Evolutionary conservation across 2,113 vertebrate genomes (phyloP), one percentile per base, ranked within the genome.

Genomic region (Indicator indicator): DNA sequence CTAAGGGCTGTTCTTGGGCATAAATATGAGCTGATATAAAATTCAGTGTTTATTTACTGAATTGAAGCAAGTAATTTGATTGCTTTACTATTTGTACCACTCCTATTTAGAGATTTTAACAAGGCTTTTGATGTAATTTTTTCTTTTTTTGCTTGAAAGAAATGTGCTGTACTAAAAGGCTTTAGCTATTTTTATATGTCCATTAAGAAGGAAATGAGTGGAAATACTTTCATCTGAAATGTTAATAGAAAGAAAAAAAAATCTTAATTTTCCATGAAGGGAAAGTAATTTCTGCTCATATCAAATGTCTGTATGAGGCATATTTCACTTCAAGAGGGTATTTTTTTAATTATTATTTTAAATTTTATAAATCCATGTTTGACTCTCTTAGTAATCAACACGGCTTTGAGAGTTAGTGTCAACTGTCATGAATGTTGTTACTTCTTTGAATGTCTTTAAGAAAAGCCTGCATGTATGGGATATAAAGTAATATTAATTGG

Each of bases 221-320:
- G 83, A 94, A 96, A 93, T 89, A 28, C 13, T 94, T 97, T 93
- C 89, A 95, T 77, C 40, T 94, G 89, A 97, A 97, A 96, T 95
- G 90, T 11, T 96, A 95, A 96, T 94, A 93, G 13, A 67, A 83
- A 93, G 23, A 14, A 91, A 82, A 52, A 0, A 0, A 3, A 0
- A 3, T 1, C 52, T 90, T 94, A 83, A 95, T 93, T 95, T 97
- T 94, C 90, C 72, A 67, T 90, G 87, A 94, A 96, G 72, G 17
- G 91, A 95, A 96, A 95, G 52, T 95, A 33, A 96, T 95, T 96
- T 96, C 50, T 95, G 50, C 33, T 95, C 90, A 71, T 86, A 88
- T 87, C 83, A 94, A 87, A 7, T 81, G 64, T 64, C 71, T 83
- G 27, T 79, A 64, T 93, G 69, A 95, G 96, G 90, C 11, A 76